A percentile compares a stretch with the other conserved stretches of the same genome.
Evolutionary conservation across 2,113 vertebrate species (phyloP).

Genomic region (Forbesichthys papilliferus): DNA sequence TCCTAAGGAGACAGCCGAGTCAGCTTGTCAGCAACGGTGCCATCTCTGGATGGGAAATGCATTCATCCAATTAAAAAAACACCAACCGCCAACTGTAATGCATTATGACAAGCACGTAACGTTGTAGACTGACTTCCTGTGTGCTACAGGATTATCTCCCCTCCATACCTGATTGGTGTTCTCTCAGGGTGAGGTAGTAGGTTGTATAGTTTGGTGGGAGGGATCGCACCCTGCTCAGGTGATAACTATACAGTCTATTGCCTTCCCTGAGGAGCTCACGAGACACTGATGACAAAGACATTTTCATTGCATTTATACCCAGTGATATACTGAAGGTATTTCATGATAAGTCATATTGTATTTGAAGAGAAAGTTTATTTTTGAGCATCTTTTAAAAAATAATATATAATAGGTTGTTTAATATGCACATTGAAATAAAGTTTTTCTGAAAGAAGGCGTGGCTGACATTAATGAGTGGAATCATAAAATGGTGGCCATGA

Average conservation of each 20-base stretch:
- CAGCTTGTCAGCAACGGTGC: conserved; percentile 48
- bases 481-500: neutral
- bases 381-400: neutral
- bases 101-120: neutral
- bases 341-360: neutral
- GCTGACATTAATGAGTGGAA: conserved; percentile 27
- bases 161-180: conserved; percentile 47
- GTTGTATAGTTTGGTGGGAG: conserved; percentile 96
- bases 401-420: neutral
- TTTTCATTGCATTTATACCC: conserved; percentile 23
- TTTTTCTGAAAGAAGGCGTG: conserved; percentile 4
- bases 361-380: conserved; percentile 1
- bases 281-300: conserved; percentile 30
- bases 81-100: conserved; percentile 11
- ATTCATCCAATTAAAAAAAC: conserved; percentile 38
- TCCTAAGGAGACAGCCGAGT: conserved; percentile 88
- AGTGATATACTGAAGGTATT: neutral
- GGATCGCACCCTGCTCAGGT: conserved; percentile 86
- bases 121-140: too few species aligned
- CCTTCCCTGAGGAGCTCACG: conserved; percentile 85
- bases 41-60: conserved; percentile 36
- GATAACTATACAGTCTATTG: conserved; percentile 98
- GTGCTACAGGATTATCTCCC: too few species aligned
- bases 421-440: conserved; percentile 54
- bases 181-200: conserved; percentile 90